Base-by-base conservation (phyloP, 1,140 invertebrate species). In the Penaeus japonicus region DNA sequence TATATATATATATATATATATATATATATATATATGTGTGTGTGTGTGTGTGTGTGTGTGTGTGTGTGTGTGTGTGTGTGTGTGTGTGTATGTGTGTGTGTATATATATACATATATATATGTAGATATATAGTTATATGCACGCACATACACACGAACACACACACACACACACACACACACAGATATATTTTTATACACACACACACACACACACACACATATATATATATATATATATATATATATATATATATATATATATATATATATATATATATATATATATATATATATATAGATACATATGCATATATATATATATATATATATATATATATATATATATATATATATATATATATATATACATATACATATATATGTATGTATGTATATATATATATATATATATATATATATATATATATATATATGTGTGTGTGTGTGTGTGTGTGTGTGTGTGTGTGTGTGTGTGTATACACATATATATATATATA, bases 321-420 rank as follows among this genome's bases (percentile, higher is more conserved):
- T 78, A 78, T 78, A 78, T 78, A 78, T 78, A 78, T 78, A 39
- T 78, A 78, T 78, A 39, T 78, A 78, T 78, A 39, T 78, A 78
- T 78, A 39, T 78, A 78, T 39, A 78, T 78, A 78, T 78, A 78
- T 78, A 78, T 78, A 78, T 53, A 53, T 78, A 78, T 78, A 39
- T 39, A 78, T 39, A 78, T 39, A 47, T 30, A 35, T 35, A 78
- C 22, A 30, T 78, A 78, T 7, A 35, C 47, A 78, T 32, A 30
- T 32, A 75, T 78, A 20, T 35, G 77, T 39, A 2, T 78, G 2
- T 78, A 15, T 78, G 39, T 78, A 35, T 39, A 78, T 39, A 32
- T 78, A 4, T 78, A 4, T 78, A 15, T 78, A 35, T 35, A 7
- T 39, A 78, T 78, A 78, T 39, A 78, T 78, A 35, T 35, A 78